phyloP scores from a whole-genome alignment of 2,113 vertebrate genomes.

The Hoplias malabaricus region DNA sequence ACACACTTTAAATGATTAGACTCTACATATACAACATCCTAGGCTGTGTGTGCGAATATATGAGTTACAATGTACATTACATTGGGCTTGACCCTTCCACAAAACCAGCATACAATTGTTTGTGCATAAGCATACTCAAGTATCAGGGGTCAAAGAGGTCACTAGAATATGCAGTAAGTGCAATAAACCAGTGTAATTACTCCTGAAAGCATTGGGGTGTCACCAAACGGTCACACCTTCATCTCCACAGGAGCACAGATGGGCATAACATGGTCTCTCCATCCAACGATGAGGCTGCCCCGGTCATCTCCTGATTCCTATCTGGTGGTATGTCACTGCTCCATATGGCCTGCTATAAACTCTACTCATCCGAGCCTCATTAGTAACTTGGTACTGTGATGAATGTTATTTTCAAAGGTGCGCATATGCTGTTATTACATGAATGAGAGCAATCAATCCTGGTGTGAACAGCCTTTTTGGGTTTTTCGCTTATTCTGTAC shows the following conservation, averaged over 20 bases:
- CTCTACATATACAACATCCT: no score
- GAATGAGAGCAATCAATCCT: not conserved
- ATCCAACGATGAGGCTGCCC: not conserved
- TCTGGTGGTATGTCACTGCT: not conserved
- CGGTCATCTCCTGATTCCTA: not conserved
- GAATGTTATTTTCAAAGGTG: not conserved
- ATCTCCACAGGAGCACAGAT: not conserved
- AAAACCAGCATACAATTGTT: not conserved
- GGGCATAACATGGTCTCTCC: not conserved
- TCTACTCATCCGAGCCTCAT: not conserved
- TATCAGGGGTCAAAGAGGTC: not conserved
- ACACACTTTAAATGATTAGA: no score
- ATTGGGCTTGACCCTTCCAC: no score
- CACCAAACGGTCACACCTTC: not conserved
- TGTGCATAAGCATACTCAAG: not conserved
- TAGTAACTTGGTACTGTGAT: not conserved
- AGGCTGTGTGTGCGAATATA: no score
- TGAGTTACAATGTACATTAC: no score
- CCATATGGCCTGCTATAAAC: not conserved
- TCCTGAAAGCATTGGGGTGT: not conserved
- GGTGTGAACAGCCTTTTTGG: no score
- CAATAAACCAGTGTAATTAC: not conserved
- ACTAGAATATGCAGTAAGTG: not conserved
- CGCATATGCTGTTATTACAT: not conserved
- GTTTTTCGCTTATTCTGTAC: no score